phyloP scores from a whole-genome alignment of 2,888 invertebrate genomes.

The Drosophila limbata region DNA sequence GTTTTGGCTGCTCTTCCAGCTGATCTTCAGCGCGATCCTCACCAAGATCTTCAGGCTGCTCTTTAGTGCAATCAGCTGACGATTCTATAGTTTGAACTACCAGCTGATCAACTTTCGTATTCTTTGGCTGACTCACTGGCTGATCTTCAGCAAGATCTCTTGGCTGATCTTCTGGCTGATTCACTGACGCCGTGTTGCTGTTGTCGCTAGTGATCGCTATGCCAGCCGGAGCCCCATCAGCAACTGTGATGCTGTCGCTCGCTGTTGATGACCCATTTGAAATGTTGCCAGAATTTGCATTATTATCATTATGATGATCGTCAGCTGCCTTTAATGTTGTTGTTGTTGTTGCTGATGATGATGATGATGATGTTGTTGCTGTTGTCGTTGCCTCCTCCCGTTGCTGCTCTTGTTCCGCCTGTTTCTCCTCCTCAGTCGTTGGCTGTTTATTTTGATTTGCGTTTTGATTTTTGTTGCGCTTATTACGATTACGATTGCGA shows the following conservation, averaged over 20 bases:
- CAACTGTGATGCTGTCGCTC: conserved; percentile 35
- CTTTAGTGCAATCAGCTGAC: neutral
- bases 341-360: conserved; percentile 22
- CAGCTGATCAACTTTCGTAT: neutral
- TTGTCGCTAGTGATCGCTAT: conserved; percentile 36
- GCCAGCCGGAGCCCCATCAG: conserved; percentile 33
- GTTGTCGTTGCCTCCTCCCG: conserved; percentile 10
- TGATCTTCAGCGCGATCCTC: neutral
- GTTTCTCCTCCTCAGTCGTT: conserved; percentile 14
- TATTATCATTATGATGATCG: conserved; percentile 54
- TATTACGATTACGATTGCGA: conserved; percentile 79
- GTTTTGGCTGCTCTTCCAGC: neutral
- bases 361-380: conserved; percentile 3
- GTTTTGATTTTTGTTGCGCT: conserved; percentile 78
- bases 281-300: conserved; percentile 74
- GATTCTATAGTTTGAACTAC: neutral
- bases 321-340: conserved; percentile 11
- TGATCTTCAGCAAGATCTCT: conserved; percentile 16
- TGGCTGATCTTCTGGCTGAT: conserved; percentile 16
- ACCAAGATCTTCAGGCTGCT: neutral
- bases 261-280: conserved; percentile 71
- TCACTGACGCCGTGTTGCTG: conserved; percentile 8
- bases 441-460: conserved; percentile 54
- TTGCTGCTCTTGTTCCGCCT: conserved; percentile 8
- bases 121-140: conserved; percentile 12